Base-by-base conservation (phyloP, 64 coral and sea anemone genomes). In the Montipora capricornis region DNA sequence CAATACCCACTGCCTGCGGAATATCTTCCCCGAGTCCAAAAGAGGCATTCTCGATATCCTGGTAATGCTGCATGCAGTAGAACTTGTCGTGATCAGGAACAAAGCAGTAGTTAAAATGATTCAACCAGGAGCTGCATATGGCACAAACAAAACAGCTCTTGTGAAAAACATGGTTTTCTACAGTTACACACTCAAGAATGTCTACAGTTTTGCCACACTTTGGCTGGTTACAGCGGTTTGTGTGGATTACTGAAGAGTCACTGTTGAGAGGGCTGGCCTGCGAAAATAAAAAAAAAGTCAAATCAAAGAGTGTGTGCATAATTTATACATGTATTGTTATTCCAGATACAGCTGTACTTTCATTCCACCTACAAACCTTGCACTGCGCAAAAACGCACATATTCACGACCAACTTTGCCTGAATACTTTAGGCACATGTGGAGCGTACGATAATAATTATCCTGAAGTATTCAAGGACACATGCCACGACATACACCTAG, bases 41-140 rank as follows among this genome's bases (percentile, higher is more conserved):
- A 17, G 82, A 92, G 17, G 96, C 96, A 78, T 73, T 98, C 68
- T 98, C 96, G 58, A 98, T 95, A 76, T 98, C 96, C 47, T 98
- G 96, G 70, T 98, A 98, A 44, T 98, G 96, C 52, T 98, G 96
- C 7, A 86, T 68, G 75, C 96, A 98, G 14, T 98, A 98, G 50
- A 98, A 98, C 87, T 98, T 98, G 79, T 98, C 96, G 49, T 98
- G 96, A 49, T 98, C 96, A 81, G 96, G 96, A 73, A 98, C 90
- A 78, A 93, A 98, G 93, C 96, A 98, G 64, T 98, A 98, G 93
- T 98, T 98, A 57, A 98, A 98, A 47, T 98, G 90, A 74, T 98
- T 98, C 16, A 98, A 78, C 96, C 96, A 98, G 0, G 81, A 90
- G 52, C 29, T 93, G 48, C 96, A 98, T 49, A 98, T 98, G 6